Base-by-base conservation (phyloP, 2,888 invertebrate species). In the Aethes cnicana region DNA sequence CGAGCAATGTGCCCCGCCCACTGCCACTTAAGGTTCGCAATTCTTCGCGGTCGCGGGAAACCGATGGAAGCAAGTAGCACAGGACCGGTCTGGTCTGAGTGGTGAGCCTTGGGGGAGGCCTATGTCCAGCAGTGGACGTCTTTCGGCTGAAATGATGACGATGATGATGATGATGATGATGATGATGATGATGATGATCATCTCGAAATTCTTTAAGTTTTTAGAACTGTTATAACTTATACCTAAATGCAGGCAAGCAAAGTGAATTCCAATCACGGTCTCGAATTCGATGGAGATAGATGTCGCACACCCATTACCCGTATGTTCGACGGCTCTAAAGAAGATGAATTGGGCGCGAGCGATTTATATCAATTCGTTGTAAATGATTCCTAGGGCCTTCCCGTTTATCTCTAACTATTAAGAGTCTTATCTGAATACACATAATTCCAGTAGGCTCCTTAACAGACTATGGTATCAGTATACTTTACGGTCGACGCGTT, bases 361-460 rank as follows among this genome's bases (percentile, higher is more conserved):
- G 82, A 88, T 88, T 88, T 87, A 87, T 88, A 86, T 88, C 88
- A 88, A 87, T 88, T 88, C 75, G 55, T 65, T 73, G 74, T 74
- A 72, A 81, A 74, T 74, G 76, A 71, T 69, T 75, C 70, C 70
- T 69, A 71, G 63, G 70, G 73, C 76, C 69, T 75, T 72, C 70
- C 70, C 65, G 65, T 72, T 75, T 72, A 76, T 81, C 74, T 77
- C 73, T 75, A 78, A 72, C 72, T 71, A 77, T 74, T 74, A 74
- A 54, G 32, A 41, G 52, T 47, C 28, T 56, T 55, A 53, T 52
- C 50, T 52, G 47, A 30, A 47, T 39, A 47, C 39, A 32, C 39
- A 39, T 47, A 47, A 26, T 33, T 23, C 17, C 36, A 14, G 18
- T 25, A 26, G 26, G 28, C 11, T 28, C 18, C 41, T 12, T 18